Conservation (phyloP, 2,888 invertebrate species). For the Ectropis crepuscularia region DNA sequence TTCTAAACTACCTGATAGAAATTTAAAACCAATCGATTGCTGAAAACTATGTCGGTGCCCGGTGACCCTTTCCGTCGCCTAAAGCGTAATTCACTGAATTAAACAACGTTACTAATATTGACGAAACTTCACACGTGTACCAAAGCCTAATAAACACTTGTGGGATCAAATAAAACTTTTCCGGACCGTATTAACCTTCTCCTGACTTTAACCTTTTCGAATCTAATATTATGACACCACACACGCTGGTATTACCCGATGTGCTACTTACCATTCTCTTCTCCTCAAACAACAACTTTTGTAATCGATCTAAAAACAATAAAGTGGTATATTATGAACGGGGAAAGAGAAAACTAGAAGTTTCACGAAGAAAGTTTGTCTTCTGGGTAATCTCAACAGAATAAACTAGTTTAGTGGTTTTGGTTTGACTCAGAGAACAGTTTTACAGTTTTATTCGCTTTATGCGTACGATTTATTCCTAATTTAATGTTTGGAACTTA, state of each 20-base stretch:
- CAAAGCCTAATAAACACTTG: conserved; percentile 4
- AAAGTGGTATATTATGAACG: conserved; percentile 27
- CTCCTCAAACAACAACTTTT: conserved; percentile 18
- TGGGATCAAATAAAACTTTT: conserved; percentile 30
- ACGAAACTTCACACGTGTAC: conserved; percentile 13
- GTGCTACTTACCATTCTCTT: conserved; percentile 1
- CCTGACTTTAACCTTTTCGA: conserved; percentile 10
- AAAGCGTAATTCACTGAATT: conserved; percentile 1
- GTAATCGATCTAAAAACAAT: conserved; percentile 32
- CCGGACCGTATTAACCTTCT: conserved; percentile 18
- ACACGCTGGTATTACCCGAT: background rate
- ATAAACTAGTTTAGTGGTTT: conserved; percentile 44
- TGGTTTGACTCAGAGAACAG: conserved; percentile 26
- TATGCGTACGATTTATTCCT: background rate
- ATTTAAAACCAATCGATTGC: conserved; percentile 10
- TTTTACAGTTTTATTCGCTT: conserved; percentile 9
- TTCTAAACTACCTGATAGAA: conserved; percentile 31
- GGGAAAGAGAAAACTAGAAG: conserved; percentile 12
- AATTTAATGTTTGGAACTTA: too few species aligned
- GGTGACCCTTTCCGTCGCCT: background rate
- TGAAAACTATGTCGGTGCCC: background rate
- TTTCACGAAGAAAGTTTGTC: conserved; percentile 44
- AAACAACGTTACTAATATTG: conserved; percentile 23
- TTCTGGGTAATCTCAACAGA: conserved; percentile 42
- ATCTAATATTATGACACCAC: conserved; percentile 16